phyloP scores from a whole-genome alignment of 2,797 vertebrate genomes.

The Synanceia verrucosa region DNA sequence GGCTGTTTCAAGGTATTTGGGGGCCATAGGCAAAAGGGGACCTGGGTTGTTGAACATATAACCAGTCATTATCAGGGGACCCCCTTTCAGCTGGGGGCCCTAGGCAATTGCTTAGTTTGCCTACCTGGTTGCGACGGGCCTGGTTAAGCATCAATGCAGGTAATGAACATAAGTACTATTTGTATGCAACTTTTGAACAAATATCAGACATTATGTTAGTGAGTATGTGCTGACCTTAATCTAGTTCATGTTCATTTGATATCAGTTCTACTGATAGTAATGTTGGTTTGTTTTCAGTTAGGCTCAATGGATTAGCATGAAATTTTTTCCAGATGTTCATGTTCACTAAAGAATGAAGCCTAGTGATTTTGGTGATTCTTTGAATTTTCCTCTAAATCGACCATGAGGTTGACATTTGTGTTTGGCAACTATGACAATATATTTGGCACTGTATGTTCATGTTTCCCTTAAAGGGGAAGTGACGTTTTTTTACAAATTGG shows the following conservation, averaged over 20 bases:
- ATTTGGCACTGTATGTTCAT: not conserved
- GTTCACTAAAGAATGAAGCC: not conserved
- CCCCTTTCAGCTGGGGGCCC: no score
- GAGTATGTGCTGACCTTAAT: not conserved
- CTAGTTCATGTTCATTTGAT: not conserved
- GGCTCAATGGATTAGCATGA: not conserved
- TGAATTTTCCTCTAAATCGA: not conserved
- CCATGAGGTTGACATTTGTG: not conserved
- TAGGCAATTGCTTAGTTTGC: no score
- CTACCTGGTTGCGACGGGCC: no score
- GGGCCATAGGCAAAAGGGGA: no score
- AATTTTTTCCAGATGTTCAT: not conserved
- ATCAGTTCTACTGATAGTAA: not conserved
- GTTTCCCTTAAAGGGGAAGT: no score
- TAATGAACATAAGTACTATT: not conserved
- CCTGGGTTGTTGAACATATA: no score
- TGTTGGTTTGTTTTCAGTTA: not conserved
- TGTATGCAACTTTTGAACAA: not conserved
- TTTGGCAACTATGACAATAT: not conserved
- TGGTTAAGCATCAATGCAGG: constrained; percentile 8
- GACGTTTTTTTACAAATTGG: no score
- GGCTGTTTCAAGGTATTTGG: no score
- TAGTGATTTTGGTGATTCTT: not conserved
- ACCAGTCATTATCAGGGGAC: no score
- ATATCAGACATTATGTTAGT: not conserved